Evolutionary conservation across 2,888 invertebrate genomes (phyloP).

Genomic region (Lasius platythorax): DNA sequence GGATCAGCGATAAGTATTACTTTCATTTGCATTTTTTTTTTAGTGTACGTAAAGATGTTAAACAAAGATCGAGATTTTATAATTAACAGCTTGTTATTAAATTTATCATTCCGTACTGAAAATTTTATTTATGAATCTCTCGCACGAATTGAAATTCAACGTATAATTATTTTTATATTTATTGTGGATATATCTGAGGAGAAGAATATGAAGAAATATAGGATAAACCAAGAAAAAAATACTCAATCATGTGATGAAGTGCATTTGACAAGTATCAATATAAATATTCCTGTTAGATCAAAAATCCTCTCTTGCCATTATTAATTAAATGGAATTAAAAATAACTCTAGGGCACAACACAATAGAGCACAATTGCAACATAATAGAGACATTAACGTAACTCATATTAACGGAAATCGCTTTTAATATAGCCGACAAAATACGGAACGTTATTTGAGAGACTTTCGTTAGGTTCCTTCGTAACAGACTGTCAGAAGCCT

Average conservation of each 20-base stretch:
- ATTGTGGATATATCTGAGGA: neutral
- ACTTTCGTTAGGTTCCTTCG: slow-evolving; percentile 53
- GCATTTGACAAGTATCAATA: neutral
- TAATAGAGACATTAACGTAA: neutral
- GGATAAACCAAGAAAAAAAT: neutral
- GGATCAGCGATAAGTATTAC: too few species aligned
- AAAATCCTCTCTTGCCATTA: neutral
- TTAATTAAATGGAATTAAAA: neutral
- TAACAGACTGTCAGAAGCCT: slow-evolving; percentile 67
- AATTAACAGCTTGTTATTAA: neutral
- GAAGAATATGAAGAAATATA: neutral
- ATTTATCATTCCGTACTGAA: neutral
- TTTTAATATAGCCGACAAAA: slow-evolving; percentile 11
- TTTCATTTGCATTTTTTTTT: neutral
- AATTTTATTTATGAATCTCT: neutral
- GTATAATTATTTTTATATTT: neutral
- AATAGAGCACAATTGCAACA: neutral
- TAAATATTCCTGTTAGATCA: neutral
- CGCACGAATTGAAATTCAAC: neutral
- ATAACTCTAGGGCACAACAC: neutral
- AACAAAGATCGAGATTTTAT: neutral
- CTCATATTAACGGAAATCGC: neutral
- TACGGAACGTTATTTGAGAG: neutral
- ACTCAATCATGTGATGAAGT: neutral
- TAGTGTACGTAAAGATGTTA: neutral